These are phyloP conservation scores for Balanococcus diminutus DNA, from an alignment of 2,888 invertebrate species.

Conservation along the genomic window DNA sequence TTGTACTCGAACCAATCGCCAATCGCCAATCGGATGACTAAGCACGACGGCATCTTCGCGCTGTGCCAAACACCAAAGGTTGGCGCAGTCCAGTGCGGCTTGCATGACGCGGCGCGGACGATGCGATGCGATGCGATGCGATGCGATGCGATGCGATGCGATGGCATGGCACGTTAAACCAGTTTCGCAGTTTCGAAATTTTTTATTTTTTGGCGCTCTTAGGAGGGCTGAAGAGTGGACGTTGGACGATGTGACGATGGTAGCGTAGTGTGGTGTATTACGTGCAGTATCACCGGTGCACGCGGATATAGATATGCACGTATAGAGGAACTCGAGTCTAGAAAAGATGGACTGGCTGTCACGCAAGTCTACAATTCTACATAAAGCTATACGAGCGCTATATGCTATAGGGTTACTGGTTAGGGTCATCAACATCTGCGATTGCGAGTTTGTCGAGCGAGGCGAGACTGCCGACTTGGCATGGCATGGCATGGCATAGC, in stretches of 20 bases:
- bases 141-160: too few relatives aligned
- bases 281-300: too few relatives aligned
- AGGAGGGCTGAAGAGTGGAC: background rate
- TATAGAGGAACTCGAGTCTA: too few relatives aligned
- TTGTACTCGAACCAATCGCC: too few relatives aligned
- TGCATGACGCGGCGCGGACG: too few relatives aligned
- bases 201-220: background rate
- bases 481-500: too few relatives aligned
- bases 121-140: too few relatives aligned
- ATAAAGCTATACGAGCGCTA: background rate
- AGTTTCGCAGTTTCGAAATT: background rate
- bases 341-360: background rate
- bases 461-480: background rate
- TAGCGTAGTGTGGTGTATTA: too few relatives aligned
- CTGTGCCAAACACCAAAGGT: background rate
- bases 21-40: background rate
- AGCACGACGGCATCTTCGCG: background rate
- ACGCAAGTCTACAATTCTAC: background rate
- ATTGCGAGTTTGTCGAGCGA: background rate
- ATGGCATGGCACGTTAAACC: background rate
- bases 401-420: background rate
- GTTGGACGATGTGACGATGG: too few relatives aligned
- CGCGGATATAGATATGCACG: too few relatives aligned
- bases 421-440: constrained; percentile 3
- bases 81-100: too few relatives aligned